Base-by-base conservation (phyloP, 2,797 vertebrate genomes). In the Pseudopleuronectes americanus region DNA sequence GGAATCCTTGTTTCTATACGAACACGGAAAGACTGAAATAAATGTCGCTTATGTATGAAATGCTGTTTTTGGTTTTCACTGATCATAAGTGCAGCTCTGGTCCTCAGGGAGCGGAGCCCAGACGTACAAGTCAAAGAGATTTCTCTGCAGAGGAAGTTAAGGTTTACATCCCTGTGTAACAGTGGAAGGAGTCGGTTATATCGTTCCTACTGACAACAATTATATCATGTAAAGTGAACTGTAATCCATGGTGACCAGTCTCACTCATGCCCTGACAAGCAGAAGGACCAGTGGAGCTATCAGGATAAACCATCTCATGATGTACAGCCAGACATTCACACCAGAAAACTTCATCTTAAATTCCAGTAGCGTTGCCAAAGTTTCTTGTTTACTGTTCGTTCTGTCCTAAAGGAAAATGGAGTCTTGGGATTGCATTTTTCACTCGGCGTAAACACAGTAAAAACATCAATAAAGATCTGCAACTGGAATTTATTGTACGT, bases 111-210 rank as follows among this genome's bases (percentile, higher is more conserved):
- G 45, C 28, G 71, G 53, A 73, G 24, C 43, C 47, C 53, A 57
- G 36, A 49, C 57, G 59, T 48, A 43, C 8, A 53, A 61, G 43
- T 45, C 33, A 51, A 57, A 68, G 16, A 12, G 60, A 31, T 51
- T 51, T 22, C 62, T 16, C 24, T 65, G 41, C 12, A 51, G 24
- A 58, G 43, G 13, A 58, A 31, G 23, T 49, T 19, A 70, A 54
- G 43, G 60, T 55, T 72, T 64, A 60, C n/a, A 45, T 48, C 7
- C 26, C 14, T 57, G 61, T 49, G 72, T 33, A 62, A 13, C 41
- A 38, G n/a, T 47, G 33, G 23, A 54, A 47, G 4, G 26, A 49
- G 52, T 56, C 9, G 24, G 24, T n/a, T 9, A 23, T 9, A 57
- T 14, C 10, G 10, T 43, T 31, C 22, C 7, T 51, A 17, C 16